phyloP scores from a whole-genome alignment of 2,113 vertebrate species.

The Blennius ocellaris region DNA sequence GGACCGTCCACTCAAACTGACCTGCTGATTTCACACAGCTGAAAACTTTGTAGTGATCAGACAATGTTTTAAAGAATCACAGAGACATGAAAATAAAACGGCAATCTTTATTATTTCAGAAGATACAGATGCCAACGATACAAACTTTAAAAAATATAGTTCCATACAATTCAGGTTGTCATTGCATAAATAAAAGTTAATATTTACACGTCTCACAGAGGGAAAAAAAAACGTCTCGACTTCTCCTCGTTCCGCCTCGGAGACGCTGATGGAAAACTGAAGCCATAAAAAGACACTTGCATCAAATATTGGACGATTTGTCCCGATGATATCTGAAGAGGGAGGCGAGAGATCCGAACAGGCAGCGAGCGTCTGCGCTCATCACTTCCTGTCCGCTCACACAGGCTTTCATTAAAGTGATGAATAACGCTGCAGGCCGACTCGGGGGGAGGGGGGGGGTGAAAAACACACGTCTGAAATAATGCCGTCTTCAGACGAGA shows the following conservation, averaged over 20 bases:
- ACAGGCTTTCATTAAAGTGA: constrained; percentile 61
- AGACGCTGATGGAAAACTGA: constrained; percentile 3
- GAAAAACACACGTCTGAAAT: constrained; percentile 48
- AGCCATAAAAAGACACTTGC: constrained; percentile 43
- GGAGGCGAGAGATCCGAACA: constrained; percentile 42
- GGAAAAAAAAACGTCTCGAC: background rate
- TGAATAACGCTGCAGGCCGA: constrained; percentile 49
- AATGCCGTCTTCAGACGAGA: constrained; percentile 42
- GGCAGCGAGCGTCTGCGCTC: too few species aligned
- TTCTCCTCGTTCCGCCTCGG: constrained; percentile 14
- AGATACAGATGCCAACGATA: constrained; percentile 41
- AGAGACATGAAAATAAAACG: constrained; percentile 25
- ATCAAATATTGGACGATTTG: constrained; percentile 48
- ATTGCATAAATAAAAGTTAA: constrained; percentile 45
- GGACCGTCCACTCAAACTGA: too few species aligned
- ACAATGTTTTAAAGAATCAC: constrained; percentile 8
- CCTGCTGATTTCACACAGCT: too few species aligned
- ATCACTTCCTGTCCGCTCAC: constrained; percentile 40
- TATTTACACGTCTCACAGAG: constrained; percentile 54
- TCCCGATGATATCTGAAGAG: constrained; percentile 40
- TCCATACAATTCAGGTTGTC: constrained; percentile 13
- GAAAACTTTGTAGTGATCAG: too few species aligned
- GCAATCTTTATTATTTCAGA: constrained; percentile 55
- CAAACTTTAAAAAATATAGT: constrained; percentile 61
- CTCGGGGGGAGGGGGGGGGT: constrained; percentile 9